Percentiles rank a stretch among this genome's conserved stretches.
These are phyloP conservation scores for Prionailurus bengalensis DNA, from an alignment of 2,113 vertebrate species.

Conservation along the genomic window DNA sequence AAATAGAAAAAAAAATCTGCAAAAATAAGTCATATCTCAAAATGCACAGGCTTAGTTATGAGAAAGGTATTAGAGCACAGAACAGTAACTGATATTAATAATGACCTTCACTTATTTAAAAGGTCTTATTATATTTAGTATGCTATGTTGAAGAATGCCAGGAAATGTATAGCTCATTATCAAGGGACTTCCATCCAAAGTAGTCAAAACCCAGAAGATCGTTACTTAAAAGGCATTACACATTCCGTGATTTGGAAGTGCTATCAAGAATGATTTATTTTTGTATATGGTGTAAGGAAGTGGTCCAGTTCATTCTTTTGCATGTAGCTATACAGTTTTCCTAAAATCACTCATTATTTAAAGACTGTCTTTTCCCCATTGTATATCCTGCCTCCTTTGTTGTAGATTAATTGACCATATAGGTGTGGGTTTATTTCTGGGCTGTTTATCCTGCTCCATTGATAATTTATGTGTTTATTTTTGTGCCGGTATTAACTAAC, in stretches of 20 bases:
- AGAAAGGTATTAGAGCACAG: background rate
- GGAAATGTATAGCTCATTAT: background rate
- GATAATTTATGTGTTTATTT: background rate
- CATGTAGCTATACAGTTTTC: background rate
- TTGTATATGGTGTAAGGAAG: background rate
- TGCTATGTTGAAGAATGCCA: background rate
- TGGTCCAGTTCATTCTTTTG: background rate
- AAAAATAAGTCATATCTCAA: background rate
- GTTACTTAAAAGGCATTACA: background rate
- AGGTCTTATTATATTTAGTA: background rate
- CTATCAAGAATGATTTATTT: background rate
- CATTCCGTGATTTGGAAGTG: background rate
- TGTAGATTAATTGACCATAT: background rate
- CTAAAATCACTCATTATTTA: background rate
- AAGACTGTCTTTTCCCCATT: background rate
- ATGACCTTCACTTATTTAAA: background rate
- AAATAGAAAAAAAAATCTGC: background rate
- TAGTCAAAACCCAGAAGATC: background rate
- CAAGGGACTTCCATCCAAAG: background rate
- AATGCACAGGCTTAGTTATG: background rate
- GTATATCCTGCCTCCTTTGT: background rate
- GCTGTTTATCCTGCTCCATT: background rate
- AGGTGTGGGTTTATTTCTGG: background rate
- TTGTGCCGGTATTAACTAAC: background rate
- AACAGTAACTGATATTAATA: background rate